Conservation (phyloP, 2,113 vertebrate genomes). For the Apodemus sylvaticus region DNA sequence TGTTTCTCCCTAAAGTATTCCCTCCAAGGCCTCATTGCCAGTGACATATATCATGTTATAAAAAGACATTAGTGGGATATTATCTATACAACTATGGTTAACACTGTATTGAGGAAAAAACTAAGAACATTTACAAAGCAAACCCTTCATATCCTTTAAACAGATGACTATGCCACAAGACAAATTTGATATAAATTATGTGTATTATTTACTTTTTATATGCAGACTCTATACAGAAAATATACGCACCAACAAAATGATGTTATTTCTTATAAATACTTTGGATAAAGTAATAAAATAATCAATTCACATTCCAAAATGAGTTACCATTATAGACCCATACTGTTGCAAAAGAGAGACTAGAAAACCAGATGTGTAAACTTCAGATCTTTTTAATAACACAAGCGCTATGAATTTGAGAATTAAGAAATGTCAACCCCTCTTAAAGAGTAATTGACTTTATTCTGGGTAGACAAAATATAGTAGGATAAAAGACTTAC, state of each 20-base stretch:
- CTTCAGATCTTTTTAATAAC: not conserved
- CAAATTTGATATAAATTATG: not conserved
- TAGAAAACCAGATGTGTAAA: not conserved
- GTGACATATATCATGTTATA: not conserved
- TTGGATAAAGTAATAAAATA: not conserved
- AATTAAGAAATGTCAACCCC: not conserved
- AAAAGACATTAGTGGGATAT: not conserved
- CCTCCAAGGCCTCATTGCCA: not conserved
- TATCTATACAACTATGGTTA: not conserved
- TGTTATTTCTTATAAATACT: not conserved
- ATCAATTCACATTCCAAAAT: not conserved
- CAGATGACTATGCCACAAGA: not conserved
- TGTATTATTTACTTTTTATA: not conserved
- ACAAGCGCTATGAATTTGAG: not conserved
- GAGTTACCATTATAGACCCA: not conserved
- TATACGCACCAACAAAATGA: not conserved
- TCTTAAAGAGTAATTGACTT: not conserved
- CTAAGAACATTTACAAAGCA: not conserved
- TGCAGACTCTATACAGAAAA: not conserved
- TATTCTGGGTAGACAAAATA: not conserved
- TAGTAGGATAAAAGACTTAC: not conserved
- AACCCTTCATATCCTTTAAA: not conserved
- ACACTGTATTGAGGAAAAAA: not conserved
- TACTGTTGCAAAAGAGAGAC: not conserved
- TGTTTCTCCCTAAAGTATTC: not conserved